phyloP scores from a whole-genome alignment of 2,888 invertebrate genomes.

The Cephus sareptanus region DNA sequence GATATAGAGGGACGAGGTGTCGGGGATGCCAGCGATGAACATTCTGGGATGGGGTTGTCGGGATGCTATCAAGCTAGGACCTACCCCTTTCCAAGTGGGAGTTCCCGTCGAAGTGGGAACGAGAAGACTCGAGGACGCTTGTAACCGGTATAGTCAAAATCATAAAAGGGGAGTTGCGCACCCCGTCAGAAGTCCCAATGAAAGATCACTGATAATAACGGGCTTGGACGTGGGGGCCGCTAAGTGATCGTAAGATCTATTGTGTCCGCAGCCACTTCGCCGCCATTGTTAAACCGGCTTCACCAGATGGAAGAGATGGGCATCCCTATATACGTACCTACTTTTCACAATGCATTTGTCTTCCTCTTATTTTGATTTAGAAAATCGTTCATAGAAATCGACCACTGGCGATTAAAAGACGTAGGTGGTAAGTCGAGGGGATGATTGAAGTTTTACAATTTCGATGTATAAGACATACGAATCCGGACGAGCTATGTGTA shows the following conservation, averaged over 20 bases:
- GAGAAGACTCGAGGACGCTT: conserved; percentile 4
- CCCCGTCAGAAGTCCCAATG: conserved; percentile 24
- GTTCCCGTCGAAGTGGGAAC: neutral
- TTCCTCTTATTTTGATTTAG: too few species aligned
- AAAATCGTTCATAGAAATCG: too few species aligned
- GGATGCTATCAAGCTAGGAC: neutral
- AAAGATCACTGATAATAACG: conserved; percentile 41
- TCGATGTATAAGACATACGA: too few species aligned
- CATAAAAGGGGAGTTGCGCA: conserved; percentile 23
- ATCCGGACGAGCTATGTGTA: too few species aligned
- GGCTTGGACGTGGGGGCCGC: conserved; percentile 22
- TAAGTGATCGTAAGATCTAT: conserved; percentile 37
- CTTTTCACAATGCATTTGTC: neutral
- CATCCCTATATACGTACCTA: neutral
- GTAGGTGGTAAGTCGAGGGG: too few species aligned
- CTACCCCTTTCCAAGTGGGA: neutral
- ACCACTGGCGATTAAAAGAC: too few species aligned
- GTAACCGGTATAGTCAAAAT: conserved; percentile 46
- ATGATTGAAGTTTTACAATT: too few species aligned
- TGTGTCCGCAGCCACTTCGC: conserved; percentile 15
- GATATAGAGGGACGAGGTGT: neutral
- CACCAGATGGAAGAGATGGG: neutral
- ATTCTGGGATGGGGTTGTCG: neutral
- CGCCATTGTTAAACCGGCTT: conserved; percentile 16
- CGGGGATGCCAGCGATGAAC: neutral